A percentile compares a stretch with the other conserved stretches of the same genome.
These are phyloP conservation scores for Toxotes jaculatrix DNA, from an alignment of 2,113 vertebrate genomes.

Conservation along the genomic window DNA sequence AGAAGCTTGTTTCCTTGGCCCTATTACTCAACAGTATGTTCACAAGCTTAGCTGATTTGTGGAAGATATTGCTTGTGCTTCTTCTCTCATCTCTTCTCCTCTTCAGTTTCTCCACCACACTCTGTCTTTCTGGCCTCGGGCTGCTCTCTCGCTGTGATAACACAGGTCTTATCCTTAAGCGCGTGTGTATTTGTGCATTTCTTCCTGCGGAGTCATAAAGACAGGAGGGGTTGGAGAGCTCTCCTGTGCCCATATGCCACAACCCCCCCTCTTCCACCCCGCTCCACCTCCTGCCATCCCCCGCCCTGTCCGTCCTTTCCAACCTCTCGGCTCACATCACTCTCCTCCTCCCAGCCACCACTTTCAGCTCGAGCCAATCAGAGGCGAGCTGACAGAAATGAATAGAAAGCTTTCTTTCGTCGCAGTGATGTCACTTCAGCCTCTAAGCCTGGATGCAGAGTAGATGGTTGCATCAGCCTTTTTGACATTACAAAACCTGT, in stretches of 20 bases:
- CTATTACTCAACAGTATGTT: not conserved
- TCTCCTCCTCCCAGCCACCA: constrained; percentile 10
- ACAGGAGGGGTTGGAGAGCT: constrained; percentile 24
- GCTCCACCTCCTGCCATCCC: constrained; percentile 18
- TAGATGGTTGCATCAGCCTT: constrained; percentile 56
- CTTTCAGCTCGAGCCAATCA: constrained; percentile 54
- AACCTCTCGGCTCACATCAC: constrained; percentile 22
- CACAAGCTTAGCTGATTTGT: not conserved
- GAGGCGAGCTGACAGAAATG: constrained; percentile 37
- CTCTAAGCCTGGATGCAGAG: constrained; percentile 33
- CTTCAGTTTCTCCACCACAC: constrained; percentile 19
- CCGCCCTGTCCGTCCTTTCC: constrained; percentile 16
- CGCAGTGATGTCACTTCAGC: constrained; percentile 59
- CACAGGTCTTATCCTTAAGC: constrained; percentile 12
- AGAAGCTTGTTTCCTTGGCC: not conserved
- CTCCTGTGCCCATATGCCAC: constrained; percentile 55
- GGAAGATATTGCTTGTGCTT: not conserved
- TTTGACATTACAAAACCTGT: constrained; percentile 24
- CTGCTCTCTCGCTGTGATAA: constrained; percentile 40
- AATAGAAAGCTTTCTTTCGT: constrained; percentile 66
- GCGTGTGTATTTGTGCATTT: constrained; percentile 27
- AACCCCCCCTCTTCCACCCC: not conserved
- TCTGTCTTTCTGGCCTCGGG: constrained; percentile 24
- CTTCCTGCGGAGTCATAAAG: constrained; percentile 21
- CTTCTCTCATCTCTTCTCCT: not conserved